These are phyloP conservation scores for Catharus fuscescens DNA, from an alignment of 2,113 vertebrate species.

Conservation along the genomic window DNA sequence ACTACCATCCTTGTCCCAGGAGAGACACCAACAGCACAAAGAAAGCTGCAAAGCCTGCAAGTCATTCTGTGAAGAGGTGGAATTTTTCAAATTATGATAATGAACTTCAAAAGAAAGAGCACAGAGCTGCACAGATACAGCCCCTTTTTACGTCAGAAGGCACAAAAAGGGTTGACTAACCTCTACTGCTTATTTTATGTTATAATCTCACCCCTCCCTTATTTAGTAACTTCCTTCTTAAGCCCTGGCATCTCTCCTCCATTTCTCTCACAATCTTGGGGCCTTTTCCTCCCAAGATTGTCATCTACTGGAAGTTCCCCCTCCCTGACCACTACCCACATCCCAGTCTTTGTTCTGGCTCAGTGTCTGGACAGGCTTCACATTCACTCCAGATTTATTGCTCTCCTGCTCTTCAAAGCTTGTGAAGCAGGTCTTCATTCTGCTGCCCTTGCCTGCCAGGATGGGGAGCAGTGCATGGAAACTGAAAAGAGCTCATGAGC, in stretches of 20 bases:
- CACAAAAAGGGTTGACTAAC: background rate
- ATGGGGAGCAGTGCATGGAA: background rate
- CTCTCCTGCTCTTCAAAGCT: background rate
- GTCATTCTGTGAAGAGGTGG: background rate
- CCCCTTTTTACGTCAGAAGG: background rate
- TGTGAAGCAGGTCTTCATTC: background rate
- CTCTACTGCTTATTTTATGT: background rate
- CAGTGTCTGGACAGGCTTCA: background rate
- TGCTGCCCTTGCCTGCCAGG: background rate
- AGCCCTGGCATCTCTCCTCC: slow-evolving; percentile 2
- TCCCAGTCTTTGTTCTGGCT: background rate
- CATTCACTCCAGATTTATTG: background rate
- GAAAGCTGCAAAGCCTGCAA: background rate
- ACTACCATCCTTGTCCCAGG: background rate
- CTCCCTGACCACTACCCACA: background rate
- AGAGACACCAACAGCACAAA: background rate
- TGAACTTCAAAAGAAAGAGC: background rate
- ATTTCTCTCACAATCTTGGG: background rate
- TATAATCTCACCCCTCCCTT: background rate
- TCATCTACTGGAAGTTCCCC: background rate
- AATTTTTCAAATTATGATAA: background rate
- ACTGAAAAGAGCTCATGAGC: background rate
- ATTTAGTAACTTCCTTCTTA: slow-evolving; percentile 21
- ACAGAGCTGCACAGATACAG: background rate
- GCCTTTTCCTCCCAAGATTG: background rate